Conservation (phyloP, 2,113 vertebrate species). For the Phylloscopus trochiloides region DNA sequence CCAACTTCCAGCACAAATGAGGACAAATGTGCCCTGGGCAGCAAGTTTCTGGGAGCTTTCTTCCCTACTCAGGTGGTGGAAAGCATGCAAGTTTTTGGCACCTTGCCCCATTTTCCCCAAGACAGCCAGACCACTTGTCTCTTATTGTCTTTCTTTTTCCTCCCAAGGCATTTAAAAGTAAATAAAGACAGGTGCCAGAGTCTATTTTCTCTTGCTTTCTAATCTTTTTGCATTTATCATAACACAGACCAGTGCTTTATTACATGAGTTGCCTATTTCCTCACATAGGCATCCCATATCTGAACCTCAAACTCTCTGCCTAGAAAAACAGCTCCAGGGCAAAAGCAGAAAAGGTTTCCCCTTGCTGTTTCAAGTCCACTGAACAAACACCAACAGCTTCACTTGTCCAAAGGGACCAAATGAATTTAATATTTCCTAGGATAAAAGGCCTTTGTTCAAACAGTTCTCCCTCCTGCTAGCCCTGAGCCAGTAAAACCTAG, state of each 20-base stretch:
- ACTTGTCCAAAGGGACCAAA: neutral
- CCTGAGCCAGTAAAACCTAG: neutral
- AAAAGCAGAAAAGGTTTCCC: neutral
- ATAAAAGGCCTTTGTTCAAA: neutral
- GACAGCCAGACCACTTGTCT: neutral
- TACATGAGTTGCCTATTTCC: neutral
- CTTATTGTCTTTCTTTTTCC: neutral
- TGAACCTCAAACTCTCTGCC: neutral
- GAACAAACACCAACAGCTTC: neutral
- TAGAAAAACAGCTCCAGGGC: neutral
- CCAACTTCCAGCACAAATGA: neutral
- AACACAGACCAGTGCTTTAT: neutral
- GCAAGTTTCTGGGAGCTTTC: neutral
- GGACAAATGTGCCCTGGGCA: neutral
- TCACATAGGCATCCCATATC: neutral
- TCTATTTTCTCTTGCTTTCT: neutral
- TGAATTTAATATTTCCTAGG: neutral
- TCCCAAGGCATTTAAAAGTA: neutral
- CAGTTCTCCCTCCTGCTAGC: neutral
- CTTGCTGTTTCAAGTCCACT: neutral
- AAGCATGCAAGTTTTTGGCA: neutral
- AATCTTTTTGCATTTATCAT: neutral
- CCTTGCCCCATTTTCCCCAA: neutral
- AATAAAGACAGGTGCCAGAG: neutral
- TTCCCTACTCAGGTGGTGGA: neutral